Evolutionary conservation across 2,113 vertebrate species (phyloP).

Genomic region (Callospermophilus lateralis): DNA sequence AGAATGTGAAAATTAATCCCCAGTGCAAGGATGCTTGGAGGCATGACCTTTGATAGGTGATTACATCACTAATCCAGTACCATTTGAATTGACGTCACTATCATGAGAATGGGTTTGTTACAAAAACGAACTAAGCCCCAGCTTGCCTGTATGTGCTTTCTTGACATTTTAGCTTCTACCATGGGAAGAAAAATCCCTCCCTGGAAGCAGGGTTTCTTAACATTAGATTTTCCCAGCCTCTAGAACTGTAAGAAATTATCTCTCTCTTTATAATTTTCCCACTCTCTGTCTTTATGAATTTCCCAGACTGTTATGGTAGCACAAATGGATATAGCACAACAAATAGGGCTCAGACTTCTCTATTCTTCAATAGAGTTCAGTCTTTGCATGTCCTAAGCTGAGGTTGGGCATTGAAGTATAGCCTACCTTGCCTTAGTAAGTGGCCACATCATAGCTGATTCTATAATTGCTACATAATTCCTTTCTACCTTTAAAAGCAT

Average conservation of each 20-base stretch:
- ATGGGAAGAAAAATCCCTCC: not conserved
- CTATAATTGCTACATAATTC: not conserved
- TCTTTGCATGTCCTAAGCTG: not conserved
- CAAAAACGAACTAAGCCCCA: not conserved
- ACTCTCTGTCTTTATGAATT: not conserved
- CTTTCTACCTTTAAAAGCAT: not conserved
- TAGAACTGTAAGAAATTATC: not conserved
- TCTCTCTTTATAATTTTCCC: not conserved
- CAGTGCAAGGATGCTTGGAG: not conserved
- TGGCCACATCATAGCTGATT: not conserved
- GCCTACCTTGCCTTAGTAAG: not conserved
- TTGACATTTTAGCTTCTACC: not conserved
- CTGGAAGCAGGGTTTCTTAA: not conserved
- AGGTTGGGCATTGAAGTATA: not conserved
- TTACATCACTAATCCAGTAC: not conserved
- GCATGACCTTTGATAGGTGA: not conserved
- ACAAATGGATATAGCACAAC: not conserved
- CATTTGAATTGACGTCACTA: not conserved
- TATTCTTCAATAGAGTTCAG: too few relatives aligned
- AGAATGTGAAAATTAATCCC: not conserved
- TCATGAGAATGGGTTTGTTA: not conserved
- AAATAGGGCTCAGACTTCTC: not conserved
- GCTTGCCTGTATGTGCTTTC: not conserved
- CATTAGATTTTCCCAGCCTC: not conserved
- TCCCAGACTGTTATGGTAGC: not conserved